Base-by-base conservation (phyloP, 2,113 vertebrate genomes). In the Bucco capensis region DNA sequence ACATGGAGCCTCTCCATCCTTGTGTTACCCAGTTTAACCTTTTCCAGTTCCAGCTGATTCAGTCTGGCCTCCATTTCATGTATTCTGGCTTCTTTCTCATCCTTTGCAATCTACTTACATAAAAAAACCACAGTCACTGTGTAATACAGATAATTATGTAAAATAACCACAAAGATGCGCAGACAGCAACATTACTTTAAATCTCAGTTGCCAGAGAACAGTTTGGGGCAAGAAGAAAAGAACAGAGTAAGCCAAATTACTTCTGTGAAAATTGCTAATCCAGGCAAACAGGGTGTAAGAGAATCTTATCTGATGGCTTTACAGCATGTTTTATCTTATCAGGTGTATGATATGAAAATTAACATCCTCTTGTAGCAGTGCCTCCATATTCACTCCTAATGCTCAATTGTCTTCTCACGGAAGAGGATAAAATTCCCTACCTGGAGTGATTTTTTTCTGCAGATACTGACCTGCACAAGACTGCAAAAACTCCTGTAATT, bases 21-120 rank as follows among this genome's bases (percentile, higher is more conserved):
- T 5, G 91, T 92, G 14, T 96, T 97, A 53, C 97, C 92, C 53
- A 98, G 95, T 72, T 97, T 96, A 67, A 70, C 50, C 70, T 95
- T 98, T 35, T 98, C 97, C 38, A 96, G 77, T 58, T 98, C 98
- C 73, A 98, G 53, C 53, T 97, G 54, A 12, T 93, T 96, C 92
- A 98, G 70, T 44, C 91, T 93, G 71, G 96, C 94, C 90, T 98
- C 97, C 42, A 97, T 89, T 44, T 97, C 94, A 37, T 5, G 5
- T 37, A 97, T 95, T 89, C 81, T 97, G 92, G 82, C 92, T 90
- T 96, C 97, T 94, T 92, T 97, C 84, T 98, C 98, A 70, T 84
- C 96, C 84, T 95, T 92, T 50, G 77, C 76, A 80, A 94, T 57
- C 97, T 98, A 88, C 72, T 86, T 33, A 73, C 8, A 65, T 12